Evolutionary conservation across 2,888 invertebrate species (phyloP), one percentile per base, ranked within the genome.

Genomic region (Eupithecia subumbrata): DNA sequence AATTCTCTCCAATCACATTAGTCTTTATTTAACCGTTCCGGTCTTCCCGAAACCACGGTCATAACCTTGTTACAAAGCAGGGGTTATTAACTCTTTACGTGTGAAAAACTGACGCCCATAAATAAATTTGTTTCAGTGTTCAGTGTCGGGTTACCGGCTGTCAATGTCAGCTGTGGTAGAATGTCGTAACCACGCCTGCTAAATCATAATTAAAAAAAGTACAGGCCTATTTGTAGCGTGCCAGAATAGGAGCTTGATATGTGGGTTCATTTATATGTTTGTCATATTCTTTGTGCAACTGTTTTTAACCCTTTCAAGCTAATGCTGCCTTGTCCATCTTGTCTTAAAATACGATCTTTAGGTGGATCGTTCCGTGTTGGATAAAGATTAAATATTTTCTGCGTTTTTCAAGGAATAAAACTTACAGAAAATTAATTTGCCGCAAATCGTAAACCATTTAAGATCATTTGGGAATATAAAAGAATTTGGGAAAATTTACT

Each of bases 61-160:
- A 73, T 68, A 79, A 77, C 76, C 79, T 78, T 80, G 80, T 74
- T 56, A 74, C 72, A 69, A 76, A 74, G 18, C 48, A 52, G 75
- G 79, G 79, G 78, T 79, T 78, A 73, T 78, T 80, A 76, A 80
- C 79, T 77, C 78, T 74, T 78, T 76, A 75, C 71, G 63, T 72
- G 71, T 76, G 73, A 80, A 80, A 74, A 76, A 74, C 75, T 74
- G 75, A 52, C 63, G 40, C 67, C 75, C 79, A 69, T 79, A 78
- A 76, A 79, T 79, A 78, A 76, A 76, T 69, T 69, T 40, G 67
- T 71, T 74, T 79, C 74, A 70, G 74, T 71, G 74, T 76, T 72
- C 73, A 76, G 79, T 74, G 80, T 79, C 78, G 75, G 77, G 69
- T 76, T 77, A 67, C 72, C 40, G 56, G 9, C 71, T 77, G 79